phyloP scores from a whole-genome alignment of 64 coral and sea anemone genomes.

The Actinia equina region DNA sequence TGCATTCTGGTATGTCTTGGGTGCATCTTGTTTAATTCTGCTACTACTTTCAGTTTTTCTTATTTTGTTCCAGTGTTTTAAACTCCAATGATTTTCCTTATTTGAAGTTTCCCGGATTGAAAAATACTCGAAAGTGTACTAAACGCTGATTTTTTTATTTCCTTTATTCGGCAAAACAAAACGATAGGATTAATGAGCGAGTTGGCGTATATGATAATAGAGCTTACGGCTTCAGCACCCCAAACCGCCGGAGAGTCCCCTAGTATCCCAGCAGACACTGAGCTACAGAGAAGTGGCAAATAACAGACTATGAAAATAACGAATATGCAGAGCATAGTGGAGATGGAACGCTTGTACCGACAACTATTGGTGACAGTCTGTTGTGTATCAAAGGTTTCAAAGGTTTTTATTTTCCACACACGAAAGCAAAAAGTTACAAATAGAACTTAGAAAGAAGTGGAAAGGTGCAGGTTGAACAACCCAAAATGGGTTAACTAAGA shows the following conservation, averaged over 20 bases:
- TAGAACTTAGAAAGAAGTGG: too few relatives aligned
- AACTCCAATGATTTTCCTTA: background rate
- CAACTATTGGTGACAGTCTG: slow-evolving; percentile 5
- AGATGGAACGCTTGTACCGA: slow-evolving; percentile 38
- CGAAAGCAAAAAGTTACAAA: too few relatives aligned
- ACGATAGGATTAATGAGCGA: slow-evolving; percentile 51
- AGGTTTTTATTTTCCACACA: too few relatives aligned
- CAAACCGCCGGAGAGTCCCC: slow-evolving; percentile 16
- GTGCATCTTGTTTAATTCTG: too few relatives aligned
- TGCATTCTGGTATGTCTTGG: too few relatives aligned
- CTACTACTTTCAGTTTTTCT: background rate
- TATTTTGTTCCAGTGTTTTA: background rate
- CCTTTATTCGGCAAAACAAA: slow-evolving; percentile 52
- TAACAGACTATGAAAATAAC: slow-evolving; percentile 44
- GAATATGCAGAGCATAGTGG: slow-evolving; percentile 44
- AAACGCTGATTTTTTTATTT: slow-evolving; percentile 29
- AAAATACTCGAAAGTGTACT: background rate
- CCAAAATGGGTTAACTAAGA: too few relatives aligned
- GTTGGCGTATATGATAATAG: slow-evolving; percentile 26
- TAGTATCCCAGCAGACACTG: slow-evolving; percentile 14
- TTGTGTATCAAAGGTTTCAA: too few relatives aligned
- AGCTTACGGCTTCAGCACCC: slow-evolving; percentile 17
- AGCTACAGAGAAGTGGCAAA: slow-evolving; percentile 4
- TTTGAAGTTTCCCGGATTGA: background rate
- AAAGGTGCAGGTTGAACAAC: too few relatives aligned